Base-by-base conservation (phyloP, 2,888 invertebrate genomes). In the Smittia sp. region DNA sequence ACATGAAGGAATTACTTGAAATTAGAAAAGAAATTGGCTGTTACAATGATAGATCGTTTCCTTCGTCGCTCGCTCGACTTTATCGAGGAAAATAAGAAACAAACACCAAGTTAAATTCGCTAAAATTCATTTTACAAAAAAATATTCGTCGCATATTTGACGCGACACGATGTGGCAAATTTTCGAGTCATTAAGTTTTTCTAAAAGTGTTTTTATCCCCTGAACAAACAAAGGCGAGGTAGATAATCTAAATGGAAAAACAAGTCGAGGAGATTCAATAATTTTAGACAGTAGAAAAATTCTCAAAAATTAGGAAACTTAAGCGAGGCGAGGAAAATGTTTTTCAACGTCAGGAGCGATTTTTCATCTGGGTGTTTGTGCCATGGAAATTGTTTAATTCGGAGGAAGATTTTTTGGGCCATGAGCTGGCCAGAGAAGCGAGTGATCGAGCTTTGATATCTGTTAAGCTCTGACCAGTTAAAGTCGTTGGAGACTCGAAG, bases 111-210 rank as follows among this genome's bases (percentile, higher is more conserved):
- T 6, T 11, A 46, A 46, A 46, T 46, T 46, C n/a, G 46, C n/a
- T 46, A 46, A 46, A 46, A 6, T 46, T 46, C n/a, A 11, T 46
- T 46, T 46, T 46, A 46, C 46, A 46, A 46, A 46, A 46, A 46
- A 11, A n/a, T 13, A 6, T n/a, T n/a, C n/a, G 15, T 46, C 46
- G 46, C 46, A 39, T 13, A 39, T 13, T 39, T 9, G 15, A 46
- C 46, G 32, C n/a, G 32, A 46, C 2, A 6, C n/a, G 46, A 46
- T 46, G 46, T 46, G 46, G 46, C 46, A 46, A 46, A 46, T 46
- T 46, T 46, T 46, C 3, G n/a, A 46, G n/a, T 15, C 15, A n/a
- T 46, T 39, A 13, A 13, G 7, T 39, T 7, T 39, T 46, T 46
- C 15, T 46, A 46, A n/a, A 46, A 13, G 4, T 15, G 39, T 46